Evolutionary conservation across 2,888 invertebrate species (phyloP).

Genomic region (Oxyteleia sp.): DNA sequence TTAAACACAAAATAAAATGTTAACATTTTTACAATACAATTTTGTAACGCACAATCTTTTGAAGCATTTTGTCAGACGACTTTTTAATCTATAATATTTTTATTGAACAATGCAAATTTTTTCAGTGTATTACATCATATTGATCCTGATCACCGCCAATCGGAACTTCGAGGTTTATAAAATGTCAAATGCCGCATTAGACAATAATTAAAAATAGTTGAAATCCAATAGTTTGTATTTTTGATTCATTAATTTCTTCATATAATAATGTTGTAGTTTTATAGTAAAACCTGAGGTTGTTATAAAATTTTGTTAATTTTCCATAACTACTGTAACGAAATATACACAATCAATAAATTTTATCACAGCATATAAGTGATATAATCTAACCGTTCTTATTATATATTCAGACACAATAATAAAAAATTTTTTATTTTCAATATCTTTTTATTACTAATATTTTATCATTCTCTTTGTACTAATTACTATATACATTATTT

Average conservation of each 20-base stretch:
- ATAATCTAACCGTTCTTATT: not conserved
- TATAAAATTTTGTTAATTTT: constrained; percentile 22
- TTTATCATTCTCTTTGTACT: no score
- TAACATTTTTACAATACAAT: not conserved
- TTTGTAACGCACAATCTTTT: not conserved
- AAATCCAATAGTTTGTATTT: not conserved
- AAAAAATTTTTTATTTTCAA: not conserved
- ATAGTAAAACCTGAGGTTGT: not conserved
- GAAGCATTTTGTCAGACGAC: not conserved
- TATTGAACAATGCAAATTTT: constrained; percentile 36
- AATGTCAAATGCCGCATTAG: constrained; percentile 17
- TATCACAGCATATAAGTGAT: not conserved
- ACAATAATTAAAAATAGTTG: not conserved
- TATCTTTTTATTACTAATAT: not conserved
- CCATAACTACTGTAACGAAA: constrained; percentile 23
- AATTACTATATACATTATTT: not conserved
- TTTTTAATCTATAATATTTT: not conserved
- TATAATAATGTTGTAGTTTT: not conserved
- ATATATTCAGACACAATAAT: not conserved
- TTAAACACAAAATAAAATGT: constrained; percentile 5
- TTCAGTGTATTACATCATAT: constrained; percentile 52
- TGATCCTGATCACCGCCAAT: constrained; percentile 42
- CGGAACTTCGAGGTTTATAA: constrained; percentile 34
- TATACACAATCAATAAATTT: constrained; percentile 16
- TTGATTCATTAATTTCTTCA: not conserved